These are phyloP conservation scores for Falco berigora DNA, from an alignment of 2,797 vertebrate species.

Conservation along the genomic window DNA sequence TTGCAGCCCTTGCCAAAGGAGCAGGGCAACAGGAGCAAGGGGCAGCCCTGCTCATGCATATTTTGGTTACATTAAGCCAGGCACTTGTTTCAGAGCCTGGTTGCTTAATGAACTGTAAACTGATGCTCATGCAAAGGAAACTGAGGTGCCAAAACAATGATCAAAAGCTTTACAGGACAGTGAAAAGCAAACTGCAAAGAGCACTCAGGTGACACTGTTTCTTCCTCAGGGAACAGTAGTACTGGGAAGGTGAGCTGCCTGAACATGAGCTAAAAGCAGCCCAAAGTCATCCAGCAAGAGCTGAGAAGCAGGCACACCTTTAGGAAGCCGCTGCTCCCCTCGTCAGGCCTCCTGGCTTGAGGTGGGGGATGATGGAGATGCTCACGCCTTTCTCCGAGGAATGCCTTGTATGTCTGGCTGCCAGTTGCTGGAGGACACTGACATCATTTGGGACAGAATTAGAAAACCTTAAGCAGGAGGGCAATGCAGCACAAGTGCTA, in stretches of 20 bases:
- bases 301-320: not conserved
- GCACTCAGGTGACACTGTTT: not conserved
- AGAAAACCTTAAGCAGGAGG: conserved; percentile 68
- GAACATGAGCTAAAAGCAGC: not conserved
- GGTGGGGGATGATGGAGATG: not conserved
- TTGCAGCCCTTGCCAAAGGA: not conserved
- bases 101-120: not conserved
- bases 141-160: not conserved
- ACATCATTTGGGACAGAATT: conserved; percentile 65
- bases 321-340: not conserved
- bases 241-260: not conserved
- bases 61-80: not conserved
- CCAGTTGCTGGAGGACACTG: conserved; percentile 32
- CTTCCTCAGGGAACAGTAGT: not conserved
- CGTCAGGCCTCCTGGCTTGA: not conserved
- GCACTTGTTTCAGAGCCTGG: not conserved
- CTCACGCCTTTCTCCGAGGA: not conserved
- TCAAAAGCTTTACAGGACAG: not conserved
- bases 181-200: not conserved
- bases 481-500: conserved; percentile 56
- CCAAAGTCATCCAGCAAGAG: not conserved
- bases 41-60: not conserved
- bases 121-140: not conserved
- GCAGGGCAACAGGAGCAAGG: not conserved
- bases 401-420: conserved; percentile 5